Percentiles rank a stretch among this genome's conserved stretches.
Evolutionary conservation across 2,797 vertebrate genomes (phyloP).

Genomic region (Sus cebifrons): DNA sequence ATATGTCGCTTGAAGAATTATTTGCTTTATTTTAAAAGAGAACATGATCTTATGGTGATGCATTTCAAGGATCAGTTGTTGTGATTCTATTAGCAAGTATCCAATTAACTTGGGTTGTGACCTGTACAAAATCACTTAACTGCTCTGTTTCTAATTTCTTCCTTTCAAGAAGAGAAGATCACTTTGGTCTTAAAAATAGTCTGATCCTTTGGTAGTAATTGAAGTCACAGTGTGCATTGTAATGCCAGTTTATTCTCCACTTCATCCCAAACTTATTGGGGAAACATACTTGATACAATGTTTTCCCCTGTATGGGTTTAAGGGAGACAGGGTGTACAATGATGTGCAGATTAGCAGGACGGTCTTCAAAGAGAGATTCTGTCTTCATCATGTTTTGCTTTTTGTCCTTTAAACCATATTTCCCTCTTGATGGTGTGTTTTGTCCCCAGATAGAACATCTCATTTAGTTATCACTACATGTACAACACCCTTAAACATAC

Average conservation of each 20-base stretch:
- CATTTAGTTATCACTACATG: not conserved
- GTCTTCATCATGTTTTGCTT: not conserved
- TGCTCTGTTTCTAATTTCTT: slow-evolving; percentile 46
- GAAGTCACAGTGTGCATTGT: not conserved
- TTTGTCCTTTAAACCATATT: not conserved
- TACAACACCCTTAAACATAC: not conserved
- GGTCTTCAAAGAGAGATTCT: not conserved
- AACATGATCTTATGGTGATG: slow-evolving; percentile 53
- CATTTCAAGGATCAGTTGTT: slow-evolving; percentile 75
- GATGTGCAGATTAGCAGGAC: not conserved
- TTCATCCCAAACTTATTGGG: not conserved
- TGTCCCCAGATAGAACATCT: not conserved
- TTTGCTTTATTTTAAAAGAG: slow-evolving; percentile 58
- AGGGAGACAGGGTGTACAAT: not conserved
- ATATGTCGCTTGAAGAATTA: slow-evolving; percentile 43
- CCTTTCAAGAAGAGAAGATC: slow-evolving; percentile 56
- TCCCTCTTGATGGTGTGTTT: not conserved
- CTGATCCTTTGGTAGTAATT: slow-evolving; percentile 31
- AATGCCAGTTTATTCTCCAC: not conserved
- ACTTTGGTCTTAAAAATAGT: slow-evolving; percentile 61
- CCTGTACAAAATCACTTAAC: slow-evolving; percentile 71
- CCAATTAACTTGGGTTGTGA: slow-evolving; percentile 82
- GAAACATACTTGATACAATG: not conserved
- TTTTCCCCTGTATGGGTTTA: not conserved
- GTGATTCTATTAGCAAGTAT: slow-evolving; percentile 65